Evolutionary conservation across 2,797 vertebrate species (phyloP).

Genomic region (Sebastiscus tertius): DNA sequence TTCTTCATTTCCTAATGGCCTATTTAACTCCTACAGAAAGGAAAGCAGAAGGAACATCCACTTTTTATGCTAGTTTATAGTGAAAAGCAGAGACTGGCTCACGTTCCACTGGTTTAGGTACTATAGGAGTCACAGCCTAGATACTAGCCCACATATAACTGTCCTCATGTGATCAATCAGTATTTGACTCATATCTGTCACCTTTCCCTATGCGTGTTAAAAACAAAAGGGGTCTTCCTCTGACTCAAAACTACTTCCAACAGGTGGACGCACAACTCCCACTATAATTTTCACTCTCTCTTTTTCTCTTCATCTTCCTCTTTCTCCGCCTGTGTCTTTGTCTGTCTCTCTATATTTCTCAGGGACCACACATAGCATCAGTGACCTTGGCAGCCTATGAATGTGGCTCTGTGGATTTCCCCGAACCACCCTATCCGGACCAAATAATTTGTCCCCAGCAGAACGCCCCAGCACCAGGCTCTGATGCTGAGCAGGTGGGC

Average conservation of each 20-base stretch:
- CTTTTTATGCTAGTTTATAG: background rate
- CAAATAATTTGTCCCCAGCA: slow-evolving; percentile 88
- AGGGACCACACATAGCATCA: slow-evolving; percentile 91
- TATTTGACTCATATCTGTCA: slow-evolving; percentile 51
- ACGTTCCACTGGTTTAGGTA: slow-evolving; percentile 3
- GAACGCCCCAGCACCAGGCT: slow-evolving; percentile 39
- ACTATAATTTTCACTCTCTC: slow-evolving; percentile 9
- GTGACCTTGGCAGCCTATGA: slow-evolving; percentile 90
- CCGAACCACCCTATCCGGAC: slow-evolving; percentile 90
- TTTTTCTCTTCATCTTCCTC: slow-evolving; percentile 5
- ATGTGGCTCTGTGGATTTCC: slow-evolving; percentile 91
- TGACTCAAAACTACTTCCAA: slow-evolving; percentile 66
- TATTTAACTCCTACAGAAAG: slow-evolving; percentile 1
- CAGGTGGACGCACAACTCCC: slow-evolving; percentile 35
- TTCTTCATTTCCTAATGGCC: background rate
- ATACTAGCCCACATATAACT: slow-evolving; percentile 26
- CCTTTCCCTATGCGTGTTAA: slow-evolving; percentile 9
- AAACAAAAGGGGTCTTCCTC: slow-evolving; percentile 57
- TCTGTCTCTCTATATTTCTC: slow-evolving; percentile 39
- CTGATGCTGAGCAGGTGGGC: slow-evolving; percentile 40
- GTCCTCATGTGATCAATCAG: slow-evolving; percentile 17
- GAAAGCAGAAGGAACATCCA: background rate
- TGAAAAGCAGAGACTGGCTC: background rate
- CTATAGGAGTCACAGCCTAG: background rate
- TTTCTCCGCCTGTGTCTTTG: background rate